These are phyloP conservation scores for Oryctes rhinoceros DNA, from an alignment of 1,140 invertebrate genomes.

Conservation along the genomic window DNA sequence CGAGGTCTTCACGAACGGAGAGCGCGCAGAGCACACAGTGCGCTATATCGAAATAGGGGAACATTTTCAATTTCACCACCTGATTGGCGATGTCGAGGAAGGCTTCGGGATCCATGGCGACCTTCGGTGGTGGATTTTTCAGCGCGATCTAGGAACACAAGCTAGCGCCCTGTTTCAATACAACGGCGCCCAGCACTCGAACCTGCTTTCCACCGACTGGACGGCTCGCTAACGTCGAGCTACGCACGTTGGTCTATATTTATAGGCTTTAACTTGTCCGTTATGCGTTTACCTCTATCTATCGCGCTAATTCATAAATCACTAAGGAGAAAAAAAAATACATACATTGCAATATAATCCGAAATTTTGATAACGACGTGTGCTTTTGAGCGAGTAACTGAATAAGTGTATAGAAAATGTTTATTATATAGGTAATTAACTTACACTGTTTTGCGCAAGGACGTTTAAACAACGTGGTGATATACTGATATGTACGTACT, in stretches of 20 bases:
- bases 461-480: too few species aligned
- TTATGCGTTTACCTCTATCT: too few species aligned
- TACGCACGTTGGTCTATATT: constrained; percentile 8
- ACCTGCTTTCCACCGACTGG: background rate
- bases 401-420: too few species aligned
- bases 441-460: too few species aligned
- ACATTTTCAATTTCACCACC: constrained; percentile 99
- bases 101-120: constrained; percentile 91
- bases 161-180: background rate
- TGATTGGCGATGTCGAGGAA: constrained; percentile 97
- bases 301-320: too few species aligned
- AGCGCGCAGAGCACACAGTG: constrained; percentile 91
- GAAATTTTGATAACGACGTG: too few species aligned
- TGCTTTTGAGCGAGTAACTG: too few species aligned
- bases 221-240: background rate
- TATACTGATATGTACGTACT: too few species aligned
- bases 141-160: background rate
- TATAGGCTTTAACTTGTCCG: background rate
- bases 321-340: too few species aligned
- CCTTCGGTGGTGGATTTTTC: background rate
- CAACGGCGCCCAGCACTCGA: background rate
- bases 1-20: constrained; percentile 95
- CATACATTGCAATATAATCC: too few species aligned
- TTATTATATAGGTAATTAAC: too few species aligned
- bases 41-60: constrained; percentile 98